Evolutionary conservation across 2,113 vertebrate species (phyloP), one percentile per base, ranked within the genome.

Genomic region (Gavialis gangeticus): DNA sequence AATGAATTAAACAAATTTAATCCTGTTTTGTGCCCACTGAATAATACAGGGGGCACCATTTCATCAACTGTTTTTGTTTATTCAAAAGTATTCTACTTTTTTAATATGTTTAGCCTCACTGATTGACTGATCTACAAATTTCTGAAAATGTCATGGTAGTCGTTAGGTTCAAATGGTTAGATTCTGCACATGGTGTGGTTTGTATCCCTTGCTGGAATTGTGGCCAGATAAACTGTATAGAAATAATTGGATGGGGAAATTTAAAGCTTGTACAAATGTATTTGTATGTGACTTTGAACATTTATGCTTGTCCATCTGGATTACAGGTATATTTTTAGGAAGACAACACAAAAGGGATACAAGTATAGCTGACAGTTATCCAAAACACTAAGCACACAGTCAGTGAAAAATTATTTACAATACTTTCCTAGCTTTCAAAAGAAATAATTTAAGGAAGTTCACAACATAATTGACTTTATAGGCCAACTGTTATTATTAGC

Each of bases 321-420:
- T 95, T 62, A 1, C 25, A 81, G 82, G 30, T 71, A 88, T 25
- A 75, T 18, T 17, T 86, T 64, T 59, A 57, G 77, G 77, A 89
- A 73, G 73, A 63, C 89, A 85, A 83, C 86, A 91, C 91, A 86
- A 55, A 92, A 90, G 89, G 84, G 90, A 91, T 86, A 91, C 46
- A 86, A 91, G 91, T 88, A 12, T 71, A 12, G 19, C 30, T 78
- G 56, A 62, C 55, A 80, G 27, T 5, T 58, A 91, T 96, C 62
- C 91, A 92, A 91, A 88, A 60, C 76, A 87, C 94, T 88, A 91
- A 78, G 91, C 91, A 93, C 30, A 56, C 28, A 7, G 22, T 93
- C 87, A 30, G 15, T 1, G 79, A 82, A 58, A 92, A 91, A 84
- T 46, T 96, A 93, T 88, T 94, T 94, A 91, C 71, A 34, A 64